These are phyloP conservation scores for Onychorhynchus coronatus DNA, from an alignment of 2,113 vertebrate genomes.

Conservation along the genomic window DNA sequence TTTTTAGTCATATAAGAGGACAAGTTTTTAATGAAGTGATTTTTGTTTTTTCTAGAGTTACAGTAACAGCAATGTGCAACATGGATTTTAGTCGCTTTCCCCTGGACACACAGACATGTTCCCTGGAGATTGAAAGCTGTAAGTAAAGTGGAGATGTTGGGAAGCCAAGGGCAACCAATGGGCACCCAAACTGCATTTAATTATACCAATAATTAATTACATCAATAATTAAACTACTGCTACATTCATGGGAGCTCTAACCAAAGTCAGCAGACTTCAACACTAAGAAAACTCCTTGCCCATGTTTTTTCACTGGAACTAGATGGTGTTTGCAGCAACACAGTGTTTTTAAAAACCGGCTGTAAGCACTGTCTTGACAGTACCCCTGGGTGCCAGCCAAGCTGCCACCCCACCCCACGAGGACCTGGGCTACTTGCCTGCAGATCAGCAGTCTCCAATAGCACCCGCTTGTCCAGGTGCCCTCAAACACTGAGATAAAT, in stretches of 20 bases:
- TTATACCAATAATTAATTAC: neutral
- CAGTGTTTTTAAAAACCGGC: neutral
- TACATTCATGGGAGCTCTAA: neutral
- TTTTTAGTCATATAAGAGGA: neutral
- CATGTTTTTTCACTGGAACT: neutral
- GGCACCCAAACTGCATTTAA: neutral
- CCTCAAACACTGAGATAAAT: neutral
- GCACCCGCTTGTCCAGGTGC: neutral
- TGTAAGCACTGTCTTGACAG: neutral
- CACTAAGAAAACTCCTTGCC: neutral
- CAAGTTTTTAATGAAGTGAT: neutral
- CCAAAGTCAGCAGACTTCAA: neutral
- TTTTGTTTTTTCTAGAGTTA: constrained; percentile 81
- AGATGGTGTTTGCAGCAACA: neutral
- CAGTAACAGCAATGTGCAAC: constrained; percentile 98
- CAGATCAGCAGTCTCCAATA: neutral
- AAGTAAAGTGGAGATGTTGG: constrained; percentile 65
- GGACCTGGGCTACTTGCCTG: neutral
- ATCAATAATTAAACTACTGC: neutral
- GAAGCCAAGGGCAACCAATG: neutral
- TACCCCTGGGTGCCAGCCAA: neutral
- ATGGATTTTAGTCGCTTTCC: constrained; percentile 98
- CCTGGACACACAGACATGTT: constrained; percentile 95
- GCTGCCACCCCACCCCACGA: neutral
- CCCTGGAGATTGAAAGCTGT: constrained; percentile 98